phyloP scores from a whole-genome alignment of 1,140 invertebrate genomes.

The Macrostomum lignano region DNA sequence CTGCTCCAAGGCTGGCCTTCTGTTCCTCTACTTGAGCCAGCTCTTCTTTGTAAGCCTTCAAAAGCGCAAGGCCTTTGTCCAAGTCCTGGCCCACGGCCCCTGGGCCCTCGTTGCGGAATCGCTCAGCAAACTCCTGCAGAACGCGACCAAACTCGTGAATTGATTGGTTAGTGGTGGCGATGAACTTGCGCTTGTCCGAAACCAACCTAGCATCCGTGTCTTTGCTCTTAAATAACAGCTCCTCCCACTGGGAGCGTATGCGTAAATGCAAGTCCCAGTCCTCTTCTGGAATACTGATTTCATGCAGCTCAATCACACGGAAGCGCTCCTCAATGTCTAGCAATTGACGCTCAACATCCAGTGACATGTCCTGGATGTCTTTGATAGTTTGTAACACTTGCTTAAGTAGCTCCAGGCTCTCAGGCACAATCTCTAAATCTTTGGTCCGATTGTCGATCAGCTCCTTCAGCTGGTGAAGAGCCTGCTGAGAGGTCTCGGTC shows the following conservation, averaged over 20 bases:
- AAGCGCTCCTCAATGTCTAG: constrained; percentile 36
- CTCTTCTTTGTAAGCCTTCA: constrained; percentile 32
- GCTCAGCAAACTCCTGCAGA: constrained; percentile 38
- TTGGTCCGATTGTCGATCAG: constrained; percentile 20
- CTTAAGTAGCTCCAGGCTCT: constrained; percentile 48
- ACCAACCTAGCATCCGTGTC: constrained; percentile 25
- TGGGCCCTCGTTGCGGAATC: constrained; percentile 44
- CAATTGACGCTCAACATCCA: constrained; percentile 39
- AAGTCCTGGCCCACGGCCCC: constrained; percentile 43
- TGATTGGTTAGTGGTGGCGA: constrained; percentile 38
- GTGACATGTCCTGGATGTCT: constrained; percentile 39
- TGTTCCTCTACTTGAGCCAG: constrained; percentile 38
- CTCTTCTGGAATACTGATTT: constrained; percentile 17
- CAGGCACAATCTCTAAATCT: constrained; percentile 26
- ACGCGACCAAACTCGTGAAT: constrained; percentile 40
- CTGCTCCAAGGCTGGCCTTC: constrained; percentile 40
- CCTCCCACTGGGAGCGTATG: constrained; percentile 20
- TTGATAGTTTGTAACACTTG: constrained; percentile 48
- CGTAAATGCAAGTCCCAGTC: constrained; percentile 15
- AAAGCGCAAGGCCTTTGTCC: constrained; percentile 35
- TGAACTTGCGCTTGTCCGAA: constrained; percentile 36
- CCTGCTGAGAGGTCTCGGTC: constrained; percentile 20
- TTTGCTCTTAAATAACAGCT: constrained; percentile 23
- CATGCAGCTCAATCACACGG: constrained; percentile 21
- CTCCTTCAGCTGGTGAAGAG: constrained; percentile 14